Conservation (phyloP, 2,113 vertebrate genomes). For the Dissostichus mawsoni region DNA sequence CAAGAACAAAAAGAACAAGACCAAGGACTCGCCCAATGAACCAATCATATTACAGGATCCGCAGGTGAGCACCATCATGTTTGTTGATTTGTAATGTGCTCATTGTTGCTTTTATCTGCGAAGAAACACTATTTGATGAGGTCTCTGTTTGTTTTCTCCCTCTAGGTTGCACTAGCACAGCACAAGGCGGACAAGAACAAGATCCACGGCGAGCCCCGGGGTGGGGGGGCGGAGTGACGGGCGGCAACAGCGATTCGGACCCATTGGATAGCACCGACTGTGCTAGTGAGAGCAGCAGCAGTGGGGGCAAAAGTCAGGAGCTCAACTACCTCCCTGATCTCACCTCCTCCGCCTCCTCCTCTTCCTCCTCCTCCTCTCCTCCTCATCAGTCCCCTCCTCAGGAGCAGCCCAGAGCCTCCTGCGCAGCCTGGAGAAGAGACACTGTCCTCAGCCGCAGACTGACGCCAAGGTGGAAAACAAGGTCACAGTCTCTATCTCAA, state of each 20-base stretch:
- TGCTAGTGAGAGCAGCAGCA: slow-evolving; percentile 95
- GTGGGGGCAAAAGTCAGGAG: slow-evolving; percentile 96
- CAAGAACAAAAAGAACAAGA: slow-evolving; percentile 99
- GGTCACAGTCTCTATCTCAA: slow-evolving; percentile 90
- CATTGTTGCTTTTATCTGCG: background rate
- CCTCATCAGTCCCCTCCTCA: slow-evolving; percentile 83
- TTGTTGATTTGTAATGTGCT: background rate
- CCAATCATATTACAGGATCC: slow-evolving; percentile 96
- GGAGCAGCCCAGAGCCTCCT: slow-evolving; percentile 78
- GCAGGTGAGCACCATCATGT: slow-evolving; percentile 74
- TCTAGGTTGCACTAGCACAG: slow-evolving; percentile 90
- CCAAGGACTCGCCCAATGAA: slow-evolving; percentile 93
- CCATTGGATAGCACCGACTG: slow-evolving; percentile 96
- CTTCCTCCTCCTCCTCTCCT: slow-evolving; percentile 82
- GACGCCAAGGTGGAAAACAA: slow-evolving; percentile 89
- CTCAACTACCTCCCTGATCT: slow-evolving; percentile 89
- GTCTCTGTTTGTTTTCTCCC: background rate
- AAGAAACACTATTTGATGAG: background rate
- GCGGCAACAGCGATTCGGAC: slow-evolving; percentile 96
- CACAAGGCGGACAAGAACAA: slow-evolving; percentile 98
- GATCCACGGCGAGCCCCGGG: slow-evolving; percentile 95
- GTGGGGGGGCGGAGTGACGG: slow-evolving; percentile 87
- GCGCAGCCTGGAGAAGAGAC: slow-evolving; percentile 86
- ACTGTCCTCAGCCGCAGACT: slow-evolving; percentile 84
- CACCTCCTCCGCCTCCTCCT: slow-evolving; percentile 86